Evolutionary conservation across 2,888 invertebrate genomes (phyloP).

Genomic region (Choristoneura rosaceana): DNA sequence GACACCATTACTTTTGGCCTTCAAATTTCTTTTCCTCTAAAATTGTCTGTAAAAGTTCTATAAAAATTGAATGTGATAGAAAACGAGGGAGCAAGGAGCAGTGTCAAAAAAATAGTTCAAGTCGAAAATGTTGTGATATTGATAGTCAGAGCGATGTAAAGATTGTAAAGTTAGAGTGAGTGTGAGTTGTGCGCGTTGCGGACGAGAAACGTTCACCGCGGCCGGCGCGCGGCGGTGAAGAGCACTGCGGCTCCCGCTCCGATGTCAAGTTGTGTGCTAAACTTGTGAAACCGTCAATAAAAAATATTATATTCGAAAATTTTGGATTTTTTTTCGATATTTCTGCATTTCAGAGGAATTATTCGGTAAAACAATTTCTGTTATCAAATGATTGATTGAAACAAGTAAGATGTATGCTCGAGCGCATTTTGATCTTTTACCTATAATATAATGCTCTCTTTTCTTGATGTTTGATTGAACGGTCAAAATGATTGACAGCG

Average conservation of each 20-base stretch:
- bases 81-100: conserved; percentile 8
- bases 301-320: neutral
- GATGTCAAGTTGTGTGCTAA: neutral
- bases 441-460: too few species aligned
- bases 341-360: neutral
- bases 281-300: conserved; percentile 13
- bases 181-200: neutral
- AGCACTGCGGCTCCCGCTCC: neutral
- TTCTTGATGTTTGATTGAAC: too few species aligned
- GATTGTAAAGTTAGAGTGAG: too few species aligned
- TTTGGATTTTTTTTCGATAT: neutral
- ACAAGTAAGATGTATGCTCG: too few species aligned
- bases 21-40: neutral
- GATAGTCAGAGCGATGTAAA: neutral
- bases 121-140: neutral
- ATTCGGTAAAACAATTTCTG: too few species aligned
- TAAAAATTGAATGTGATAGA: conserved; percentile 7
- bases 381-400: too few species aligned
- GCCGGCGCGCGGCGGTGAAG: neutral
- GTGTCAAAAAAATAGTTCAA: conserved; percentile 11
- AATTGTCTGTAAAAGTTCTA: neutral
- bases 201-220: too few species aligned
- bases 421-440: too few species aligned
- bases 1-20: neutral
- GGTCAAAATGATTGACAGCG: too few species aligned